Percentiles rank a stretch among this genome's conserved stretches.
Conservation (phyloP, 1,140 invertebrate genomes). For the Phocides pigmalion region DNA sequence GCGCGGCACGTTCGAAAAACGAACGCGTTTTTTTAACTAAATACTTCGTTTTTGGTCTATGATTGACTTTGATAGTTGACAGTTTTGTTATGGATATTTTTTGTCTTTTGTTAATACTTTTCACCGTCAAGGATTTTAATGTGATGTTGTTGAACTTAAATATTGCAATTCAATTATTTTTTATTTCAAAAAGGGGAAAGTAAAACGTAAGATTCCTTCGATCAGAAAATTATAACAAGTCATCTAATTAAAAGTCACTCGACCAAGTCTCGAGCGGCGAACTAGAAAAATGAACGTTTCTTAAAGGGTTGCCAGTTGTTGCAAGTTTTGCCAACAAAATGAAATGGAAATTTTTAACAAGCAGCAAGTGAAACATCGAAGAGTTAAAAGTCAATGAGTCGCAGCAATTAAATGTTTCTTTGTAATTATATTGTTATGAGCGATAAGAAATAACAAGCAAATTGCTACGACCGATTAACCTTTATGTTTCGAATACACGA, state of each 20-base stretch:
- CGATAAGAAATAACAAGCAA: conserved; percentile 6
- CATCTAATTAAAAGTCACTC: conserved; percentile 66
- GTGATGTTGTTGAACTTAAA: neutral
- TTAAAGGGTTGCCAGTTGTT: conserved; percentile 63
- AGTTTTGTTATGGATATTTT: conserved; percentile 45
- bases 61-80: conserved; percentile 59
- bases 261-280: conserved; percentile 48
- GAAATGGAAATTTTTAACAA: conserved; percentile 81
- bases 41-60: conserved; percentile 55
- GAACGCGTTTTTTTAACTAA: conserved; percentile 52
- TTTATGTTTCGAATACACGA: conserved; percentile 1
- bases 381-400: conserved; percentile 58
- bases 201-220: conserved; percentile 54
- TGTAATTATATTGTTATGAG: conserved; percentile 35
- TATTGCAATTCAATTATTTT: conserved; percentile 12
- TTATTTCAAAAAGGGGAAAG: conserved; percentile 2
- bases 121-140: neutral
- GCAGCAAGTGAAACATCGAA: conserved; percentile 44
- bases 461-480: conserved; percentile 3
- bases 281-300: conserved; percentile 55
- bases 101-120: conserved; percentile 32
- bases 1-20: conserved; percentile 74
- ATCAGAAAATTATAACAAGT: conserved; percentile 74
- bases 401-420: conserved; percentile 64
- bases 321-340: conserved; percentile 64